Conservation (phyloP, 1,140 invertebrate genomes). For the Homalodisca vitripennis region DNA sequence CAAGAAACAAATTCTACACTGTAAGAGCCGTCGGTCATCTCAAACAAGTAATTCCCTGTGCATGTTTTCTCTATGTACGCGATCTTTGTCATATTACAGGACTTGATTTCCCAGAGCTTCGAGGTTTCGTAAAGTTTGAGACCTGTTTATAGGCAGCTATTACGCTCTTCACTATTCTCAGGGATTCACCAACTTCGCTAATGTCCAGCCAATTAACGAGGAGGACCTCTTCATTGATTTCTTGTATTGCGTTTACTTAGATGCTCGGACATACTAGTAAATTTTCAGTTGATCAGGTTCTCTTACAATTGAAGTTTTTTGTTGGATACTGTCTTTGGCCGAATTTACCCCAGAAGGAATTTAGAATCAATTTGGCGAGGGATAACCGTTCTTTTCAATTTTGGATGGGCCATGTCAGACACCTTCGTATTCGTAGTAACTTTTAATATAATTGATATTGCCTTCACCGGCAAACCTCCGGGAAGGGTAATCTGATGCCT, state of each 20-base stretch:
- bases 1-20: slow-evolving; percentile 42
- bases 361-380: slow-evolving; percentile 45
- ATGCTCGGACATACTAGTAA: slow-evolving; percentile 41
- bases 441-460: slow-evolving; percentile 44
- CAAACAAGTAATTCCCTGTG: slow-evolving; percentile 43
- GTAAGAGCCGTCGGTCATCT: slow-evolving; percentile 43
- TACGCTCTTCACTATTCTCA: slow-evolving; percentile 43
- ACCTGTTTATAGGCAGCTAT: slow-evolving; percentile 47
- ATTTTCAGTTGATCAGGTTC: slow-evolving; percentile 39
- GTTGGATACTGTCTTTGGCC: slow-evolving; percentile 41
- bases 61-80: slow-evolving; percentile 39
- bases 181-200: slow-evolving; percentile 31
- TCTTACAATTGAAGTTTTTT: slow-evolving; percentile 41
- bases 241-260: slow-evolving; percentile 36
- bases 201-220: slow-evolving; percentile 41
- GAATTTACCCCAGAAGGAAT: slow-evolving; percentile 47
- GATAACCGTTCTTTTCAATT: slow-evolving; percentile 46
- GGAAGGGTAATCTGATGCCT: slow-evolving; percentile 43
- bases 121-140: slow-evolving; percentile 47
- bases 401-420: slow-evolving; percentile 44
- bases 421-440: slow-evolving; percentile 45
- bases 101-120: slow-evolving; percentile 43
- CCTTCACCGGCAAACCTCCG: slow-evolving; percentile 40
- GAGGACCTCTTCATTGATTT: too few relatives aligned
- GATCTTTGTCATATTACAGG: slow-evolving; percentile 51